A percentile compares a stretch with the other conserved stretches of the same genome.
Conservation (phyloP, 2,113 vertebrate genomes). For the Zosterops pallidus region DNA sequence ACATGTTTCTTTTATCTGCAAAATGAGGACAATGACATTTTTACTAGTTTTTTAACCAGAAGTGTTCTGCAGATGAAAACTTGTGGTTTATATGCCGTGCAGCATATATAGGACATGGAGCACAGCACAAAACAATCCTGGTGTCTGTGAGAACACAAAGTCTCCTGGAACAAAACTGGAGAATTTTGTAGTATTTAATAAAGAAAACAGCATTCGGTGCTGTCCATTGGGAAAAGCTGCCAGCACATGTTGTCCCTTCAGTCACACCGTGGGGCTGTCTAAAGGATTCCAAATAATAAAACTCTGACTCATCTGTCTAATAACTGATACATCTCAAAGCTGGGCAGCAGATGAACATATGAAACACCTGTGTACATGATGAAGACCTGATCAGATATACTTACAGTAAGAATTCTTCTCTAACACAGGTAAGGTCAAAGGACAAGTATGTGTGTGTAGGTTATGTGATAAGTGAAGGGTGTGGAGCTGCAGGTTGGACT, state of each 20-base stretch:
- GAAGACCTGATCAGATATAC: neutral
- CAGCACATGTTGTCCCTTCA: neutral
- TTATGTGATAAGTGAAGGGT: neutral
- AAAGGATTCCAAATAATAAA: neutral
- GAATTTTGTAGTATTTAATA: neutral
- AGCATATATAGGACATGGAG: neutral
- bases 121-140: neutral
- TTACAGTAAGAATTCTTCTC: neutral
- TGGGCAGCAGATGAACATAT: neutral
- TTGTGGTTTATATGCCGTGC: neutral
- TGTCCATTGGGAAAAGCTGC: neutral
- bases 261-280: rapidly evolving
- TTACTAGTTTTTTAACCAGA: neutral
- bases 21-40: neutral
- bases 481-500: neutral
- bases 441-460: neutral
- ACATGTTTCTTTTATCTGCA: neutral
- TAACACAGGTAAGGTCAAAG: neutral
- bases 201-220: neutral
- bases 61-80: neutral
- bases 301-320: neutral
- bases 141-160: neutral
- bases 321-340: neutral
- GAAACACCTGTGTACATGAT: neutral
- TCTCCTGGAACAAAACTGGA: neutral